Evolutionary conservation across 30 jellyfish, hydroid and myxozoan genomes (phyloP).

Genomic region (Turritopsis dohrnii): DNA sequence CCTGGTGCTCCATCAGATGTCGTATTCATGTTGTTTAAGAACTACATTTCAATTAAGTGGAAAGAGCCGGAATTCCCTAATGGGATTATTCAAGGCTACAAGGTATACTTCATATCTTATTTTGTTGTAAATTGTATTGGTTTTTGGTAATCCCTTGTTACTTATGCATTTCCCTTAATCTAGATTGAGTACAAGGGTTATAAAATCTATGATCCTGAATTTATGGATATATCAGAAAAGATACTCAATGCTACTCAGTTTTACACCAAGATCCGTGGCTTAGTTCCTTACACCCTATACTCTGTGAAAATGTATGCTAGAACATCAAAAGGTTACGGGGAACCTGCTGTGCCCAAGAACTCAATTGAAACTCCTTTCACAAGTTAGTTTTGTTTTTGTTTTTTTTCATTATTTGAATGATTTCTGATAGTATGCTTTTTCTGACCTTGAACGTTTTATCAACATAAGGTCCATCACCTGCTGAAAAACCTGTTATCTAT

Average conservation of each 20-base stretch:
- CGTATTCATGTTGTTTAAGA: slow-evolving; percentile 12
- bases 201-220: slow-evolving; percentile 14
- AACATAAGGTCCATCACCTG: slow-evolving; percentile 39
- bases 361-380: slow-evolving; percentile 25
- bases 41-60: slow-evolving; percentile 47
- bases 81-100: slow-evolving; percentile 48
- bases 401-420: neutral
- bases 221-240: neutral
- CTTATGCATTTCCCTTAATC: no score
- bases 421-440: neutral
- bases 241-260: neutral
- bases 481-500: slow-evolving; percentile 45
- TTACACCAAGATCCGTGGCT: neutral
- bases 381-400: neutral
- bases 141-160: no score
- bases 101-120: slow-evolving; percentile 25
- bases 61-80: slow-evolving; percentile 45
- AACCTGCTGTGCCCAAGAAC: slow-evolving; percentile 10
- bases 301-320: slow-evolving; percentile 42
- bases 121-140: neutral
- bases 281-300: slow-evolving; percentile 40
- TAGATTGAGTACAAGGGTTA: slow-evolving; percentile 19
- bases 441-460: neutral
- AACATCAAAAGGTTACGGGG: slow-evolving; percentile 65
- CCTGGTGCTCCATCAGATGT: slow-evolving; percentile 66